Evolutionary conservation across 2,797 vertebrate genomes (phyloP).

Genomic region (Tragelaphus oryx): DNA sequence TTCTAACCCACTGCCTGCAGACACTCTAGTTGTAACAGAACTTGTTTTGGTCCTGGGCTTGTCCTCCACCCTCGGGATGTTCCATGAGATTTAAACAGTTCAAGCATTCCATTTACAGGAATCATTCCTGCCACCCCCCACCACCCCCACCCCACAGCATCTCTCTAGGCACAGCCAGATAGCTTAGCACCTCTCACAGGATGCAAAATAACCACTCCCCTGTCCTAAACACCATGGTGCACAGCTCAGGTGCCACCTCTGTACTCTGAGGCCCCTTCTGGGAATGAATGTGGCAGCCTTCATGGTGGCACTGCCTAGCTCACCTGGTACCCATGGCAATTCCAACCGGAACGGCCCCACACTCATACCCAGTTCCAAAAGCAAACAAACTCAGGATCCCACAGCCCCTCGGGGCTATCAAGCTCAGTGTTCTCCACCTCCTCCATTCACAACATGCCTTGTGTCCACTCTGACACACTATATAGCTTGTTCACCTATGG

Average conservation of each 20-base stretch:
- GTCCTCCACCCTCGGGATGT: neutral
- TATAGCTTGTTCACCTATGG: fast-evolving
- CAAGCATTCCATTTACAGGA: neutral
- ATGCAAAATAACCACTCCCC: neutral
- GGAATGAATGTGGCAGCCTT: neutral
- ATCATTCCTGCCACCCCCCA: neutral
- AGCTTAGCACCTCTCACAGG: too few relatives aligned
- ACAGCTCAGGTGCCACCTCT: neutral
- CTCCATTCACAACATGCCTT: neutral
- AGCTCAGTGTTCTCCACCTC: neutral
- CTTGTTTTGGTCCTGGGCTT: neutral
- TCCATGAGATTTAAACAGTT: neutral
- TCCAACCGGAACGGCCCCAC: neutral
- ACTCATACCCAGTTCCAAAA: neutral
- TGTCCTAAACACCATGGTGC: neutral
- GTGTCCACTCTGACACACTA: neutral
- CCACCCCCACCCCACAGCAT: neutral
- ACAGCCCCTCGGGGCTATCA: neutral
- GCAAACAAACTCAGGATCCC: neutral
- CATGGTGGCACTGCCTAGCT: neutral
- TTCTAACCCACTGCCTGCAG: neutral
- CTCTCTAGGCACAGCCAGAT: neutral
- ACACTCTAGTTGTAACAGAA: neutral
- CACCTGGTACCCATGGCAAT: neutral
- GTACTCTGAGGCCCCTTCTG: neutral